Conservation (phyloP, 2,888 invertebrate species). For the Herminia tarsipennalis region DNA sequence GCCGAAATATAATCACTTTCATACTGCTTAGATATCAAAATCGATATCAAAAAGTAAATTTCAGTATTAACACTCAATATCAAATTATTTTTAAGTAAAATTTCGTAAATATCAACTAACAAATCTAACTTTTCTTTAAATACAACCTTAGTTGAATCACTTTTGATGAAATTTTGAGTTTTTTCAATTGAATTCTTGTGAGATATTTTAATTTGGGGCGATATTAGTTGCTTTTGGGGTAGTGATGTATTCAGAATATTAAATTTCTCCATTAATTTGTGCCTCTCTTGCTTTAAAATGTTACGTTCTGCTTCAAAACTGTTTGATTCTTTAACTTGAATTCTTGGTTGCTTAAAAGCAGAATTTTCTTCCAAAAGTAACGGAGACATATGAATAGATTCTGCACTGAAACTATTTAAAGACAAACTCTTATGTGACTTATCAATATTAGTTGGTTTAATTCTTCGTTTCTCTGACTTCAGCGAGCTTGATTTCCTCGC, state of each 20-base stretch:
- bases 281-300: slow-evolving; percentile 74
- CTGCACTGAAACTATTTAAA: slow-evolving; percentile 67
- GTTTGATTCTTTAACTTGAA: slow-evolving; percentile 63
- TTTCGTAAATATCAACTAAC: slow-evolving; percentile 85
- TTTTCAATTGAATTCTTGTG: slow-evolving; percentile 60
- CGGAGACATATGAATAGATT: slow-evolving; percentile 65
- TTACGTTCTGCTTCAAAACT: slow-evolving; percentile 73
- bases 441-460: slow-evolving; percentile 83
- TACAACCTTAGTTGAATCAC: slow-evolving; percentile 75
- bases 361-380: slow-evolving; percentile 68
- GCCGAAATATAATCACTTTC: slow-evolving; percentile 61
- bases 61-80: slow-evolving; percentile 88
- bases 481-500: slow-evolving; percentile 69
- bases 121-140: slow-evolving; percentile 82
- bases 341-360: slow-evolving; percentile 66
- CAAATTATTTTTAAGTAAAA: slow-evolving; percentile 85
- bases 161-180: slow-evolving; percentile 61
- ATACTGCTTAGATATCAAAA: slow-evolving; percentile 84
- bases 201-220: slow-evolving; percentile 68
- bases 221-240: slow-evolving; percentile 51
- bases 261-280: slow-evolving; percentile 80
- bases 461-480: slow-evolving; percentile 69
- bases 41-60: slow-evolving; percentile 88
- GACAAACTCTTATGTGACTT: slow-evolving; percentile 68
- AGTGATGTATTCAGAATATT: slow-evolving; percentile 66